Evolutionary conservation across 2,888 invertebrate genomes (phyloP).

Genomic region (Callinectes sapidus): DNA sequence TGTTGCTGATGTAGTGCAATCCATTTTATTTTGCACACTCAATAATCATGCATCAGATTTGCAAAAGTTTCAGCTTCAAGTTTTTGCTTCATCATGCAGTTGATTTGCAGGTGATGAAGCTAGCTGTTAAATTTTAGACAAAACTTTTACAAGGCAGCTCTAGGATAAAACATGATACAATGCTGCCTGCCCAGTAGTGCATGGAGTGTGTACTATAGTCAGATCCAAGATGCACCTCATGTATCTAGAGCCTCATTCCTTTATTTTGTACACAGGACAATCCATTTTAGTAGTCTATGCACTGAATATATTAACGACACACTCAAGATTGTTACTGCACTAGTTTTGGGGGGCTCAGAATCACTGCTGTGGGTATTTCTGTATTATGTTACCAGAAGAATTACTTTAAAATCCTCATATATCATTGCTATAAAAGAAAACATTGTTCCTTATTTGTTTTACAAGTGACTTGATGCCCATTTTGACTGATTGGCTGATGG

Average conservation of each 20-base stretch:
- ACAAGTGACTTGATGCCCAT: conserved; percentile 17
- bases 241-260: conserved; percentile 36
- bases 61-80: neutral
- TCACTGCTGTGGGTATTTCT: conserved; percentile 14
- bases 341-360: neutral
- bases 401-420: neutral
- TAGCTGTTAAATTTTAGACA: neutral
- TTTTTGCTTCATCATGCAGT: neutral
- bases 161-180: conserved; percentile 1
- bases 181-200: conserved; percentile 54
- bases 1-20: neutral
- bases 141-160: neutral
- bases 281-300: neutral
- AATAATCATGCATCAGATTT: neutral
- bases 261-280: conserved; percentile 23
- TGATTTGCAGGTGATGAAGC: neutral
- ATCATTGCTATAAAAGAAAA: neutral
- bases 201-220: conserved; percentile 58
- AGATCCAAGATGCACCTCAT: conserved; percentile 52
- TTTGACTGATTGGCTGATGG: neutral
- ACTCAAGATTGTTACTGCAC: conserved; percentile 29
- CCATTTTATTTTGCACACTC: neutral
- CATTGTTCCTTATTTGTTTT: neutral
- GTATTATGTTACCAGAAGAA: neutral
- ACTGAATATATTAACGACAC: conserved; percentile 15